Conservation (phyloP, 1,140 invertebrate genomes). For the Saccostrea cuccullata region DNA sequence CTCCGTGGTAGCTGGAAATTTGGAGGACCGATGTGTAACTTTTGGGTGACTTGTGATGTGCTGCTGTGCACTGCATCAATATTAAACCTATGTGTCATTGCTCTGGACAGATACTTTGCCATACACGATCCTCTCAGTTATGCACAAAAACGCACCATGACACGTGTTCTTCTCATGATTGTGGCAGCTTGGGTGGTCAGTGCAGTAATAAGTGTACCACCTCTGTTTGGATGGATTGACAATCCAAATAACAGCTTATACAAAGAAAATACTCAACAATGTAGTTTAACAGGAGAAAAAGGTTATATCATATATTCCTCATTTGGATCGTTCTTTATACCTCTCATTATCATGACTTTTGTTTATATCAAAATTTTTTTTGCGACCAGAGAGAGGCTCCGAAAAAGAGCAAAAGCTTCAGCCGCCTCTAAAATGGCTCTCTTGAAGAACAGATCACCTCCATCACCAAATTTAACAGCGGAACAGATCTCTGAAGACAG, state of each 20-base stretch:
- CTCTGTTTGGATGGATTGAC: constrained; percentile 90
- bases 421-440: constrained; percentile 48
- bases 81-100: constrained; percentile 95
- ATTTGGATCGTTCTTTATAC: constrained; percentile 79
- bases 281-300: constrained; percentile 73
- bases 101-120: constrained; percentile 85
- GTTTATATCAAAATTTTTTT: constrained; percentile 75
- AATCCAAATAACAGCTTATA: constrained; percentile 53
- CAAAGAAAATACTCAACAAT: constrained; percentile 59
- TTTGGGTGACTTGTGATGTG: constrained; percentile 97
- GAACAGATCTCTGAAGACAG: constrained; percentile 49
- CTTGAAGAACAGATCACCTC: constrained; percentile 42
- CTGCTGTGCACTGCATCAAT: constrained; percentile 97
- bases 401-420: constrained; percentile 52
- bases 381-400: constrained; percentile 61
- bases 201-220: constrained; percentile 94
- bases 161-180: constrained; percentile 92
- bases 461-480: constrained; percentile 37
- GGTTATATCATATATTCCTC: constrained; percentile 75
- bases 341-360: constrained; percentile 76
- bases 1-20: constrained; percentile 90
- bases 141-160: constrained; percentile 93
- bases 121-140: constrained; percentile 98
- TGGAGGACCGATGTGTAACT: constrained; percentile 93
- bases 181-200: constrained; percentile 93